A percentile compares a stretch with the other conserved stretches of the same genome.
Conservation (phyloP, 1,140 invertebrate genomes). For the Hycleus phaleratus region DNA sequence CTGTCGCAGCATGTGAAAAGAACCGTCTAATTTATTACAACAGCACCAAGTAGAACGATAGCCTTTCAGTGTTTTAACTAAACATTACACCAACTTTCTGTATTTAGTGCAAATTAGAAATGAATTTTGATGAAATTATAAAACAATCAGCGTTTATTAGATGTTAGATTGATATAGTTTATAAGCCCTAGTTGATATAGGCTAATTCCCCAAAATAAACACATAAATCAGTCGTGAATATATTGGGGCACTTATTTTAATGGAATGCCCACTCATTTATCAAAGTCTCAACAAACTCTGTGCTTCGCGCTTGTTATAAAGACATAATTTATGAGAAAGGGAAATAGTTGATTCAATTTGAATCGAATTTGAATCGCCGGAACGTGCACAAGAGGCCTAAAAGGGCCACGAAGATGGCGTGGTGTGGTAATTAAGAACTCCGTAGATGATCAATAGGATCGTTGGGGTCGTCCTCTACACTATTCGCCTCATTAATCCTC, state of each 20-base stretch:
- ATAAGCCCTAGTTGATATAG: not conserved
- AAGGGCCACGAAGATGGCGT: slow-evolving; percentile 17
- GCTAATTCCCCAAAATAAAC: slow-evolving; percentile 32
- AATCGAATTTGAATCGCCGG: slow-evolving; percentile 24
- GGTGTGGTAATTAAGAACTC: slow-evolving; percentile 31
- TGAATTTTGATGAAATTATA: no score
- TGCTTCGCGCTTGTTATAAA: slow-evolving; percentile 26
- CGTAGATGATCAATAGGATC: slow-evolving; percentile 29
- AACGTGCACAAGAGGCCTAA: slow-evolving; percentile 30
- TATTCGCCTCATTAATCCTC: slow-evolving; percentile 34
- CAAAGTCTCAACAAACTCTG: slow-evolving; percentile 27
- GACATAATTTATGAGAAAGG: slow-evolving; percentile 37
- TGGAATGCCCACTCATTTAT: slow-evolving; percentile 36
- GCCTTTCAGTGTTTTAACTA: no score
- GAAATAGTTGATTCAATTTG: slow-evolving; percentile 38
- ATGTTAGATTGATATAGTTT: not conserved
- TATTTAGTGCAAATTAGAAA: no score
- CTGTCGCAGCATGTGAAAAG: slow-evolving; percentile 11
- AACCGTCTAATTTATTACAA: slow-evolving; percentile 7
- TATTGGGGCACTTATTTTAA: slow-evolving; percentile 38
- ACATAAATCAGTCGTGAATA: slow-evolving; percentile 34
- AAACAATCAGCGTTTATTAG: no score
- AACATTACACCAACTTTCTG: no score
- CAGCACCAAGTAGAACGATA: not conserved
- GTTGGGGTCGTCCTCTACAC: slow-evolving; percentile 14